Conservation (phyloP, 2,797 vertebrate genomes). For the Oreochromis grahami region DNA sequence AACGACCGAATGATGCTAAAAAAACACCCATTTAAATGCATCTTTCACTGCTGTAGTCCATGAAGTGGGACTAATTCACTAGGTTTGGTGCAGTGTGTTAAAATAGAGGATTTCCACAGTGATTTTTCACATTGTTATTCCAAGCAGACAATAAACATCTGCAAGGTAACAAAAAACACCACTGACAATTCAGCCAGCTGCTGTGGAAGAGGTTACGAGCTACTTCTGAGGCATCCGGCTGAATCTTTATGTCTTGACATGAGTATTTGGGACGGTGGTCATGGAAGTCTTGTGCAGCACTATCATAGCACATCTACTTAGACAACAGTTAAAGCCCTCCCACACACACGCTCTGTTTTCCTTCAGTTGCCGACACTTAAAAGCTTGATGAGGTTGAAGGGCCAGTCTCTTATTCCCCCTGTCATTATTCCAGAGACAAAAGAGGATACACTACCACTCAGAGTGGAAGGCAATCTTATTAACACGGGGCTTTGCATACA, state of each 20-base stretch:
- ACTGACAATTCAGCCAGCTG: neutral
- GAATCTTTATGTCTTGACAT: neutral
- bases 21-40: neutral
- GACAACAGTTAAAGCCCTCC: neutral
- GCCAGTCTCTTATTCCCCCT: conserved; percentile 23
- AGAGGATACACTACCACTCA: conserved; percentile 11
- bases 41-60: neutral
- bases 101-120: neutral
- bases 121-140: neutral
- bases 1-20: neutral
- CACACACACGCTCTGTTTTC: conserved; percentile 13
- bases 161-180: neutral
- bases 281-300: neutral
- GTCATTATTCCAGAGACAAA: conserved; percentile 56
- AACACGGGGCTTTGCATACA: conserved; percentile 20
- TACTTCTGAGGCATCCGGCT: neutral
- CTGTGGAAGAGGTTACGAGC: neutral
- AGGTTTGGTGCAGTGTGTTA: neutral
- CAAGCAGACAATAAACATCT: neutral
- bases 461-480: conserved; percentile 46
- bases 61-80: neutral
- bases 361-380: conserved; percentile 23
- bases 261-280: neutral
- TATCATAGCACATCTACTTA: conserved; percentile 18
- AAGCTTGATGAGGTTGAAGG: conserved; percentile 48